These are phyloP conservation scores for Xiphophorus maculatus DNA, from an alignment of 2,113 vertebrate genomes.

Conservation along the genomic window DNA sequence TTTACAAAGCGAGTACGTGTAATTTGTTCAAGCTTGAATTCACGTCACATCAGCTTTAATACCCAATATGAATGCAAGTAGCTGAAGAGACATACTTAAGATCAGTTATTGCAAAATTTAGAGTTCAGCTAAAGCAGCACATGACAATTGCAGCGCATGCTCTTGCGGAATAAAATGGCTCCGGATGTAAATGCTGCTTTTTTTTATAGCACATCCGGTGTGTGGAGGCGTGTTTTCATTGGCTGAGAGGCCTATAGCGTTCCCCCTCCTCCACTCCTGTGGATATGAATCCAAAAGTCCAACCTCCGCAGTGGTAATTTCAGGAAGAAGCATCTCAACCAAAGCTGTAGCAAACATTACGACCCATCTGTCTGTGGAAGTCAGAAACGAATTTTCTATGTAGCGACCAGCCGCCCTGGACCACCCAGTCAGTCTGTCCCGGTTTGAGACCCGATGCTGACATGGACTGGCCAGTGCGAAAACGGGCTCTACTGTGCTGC, in stretches of 20 bases:
- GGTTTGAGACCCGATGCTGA: slow-evolving; percentile 48
- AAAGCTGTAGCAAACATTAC: background rate
- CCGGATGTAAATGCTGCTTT: slow-evolving; percentile 25
- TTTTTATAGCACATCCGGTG: slow-evolving; percentile 63
- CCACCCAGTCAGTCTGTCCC: slow-evolving; percentile 34
- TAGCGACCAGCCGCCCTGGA: slow-evolving; percentile 35
- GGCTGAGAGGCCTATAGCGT: background rate
- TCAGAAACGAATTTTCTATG: slow-evolving; percentile 54
- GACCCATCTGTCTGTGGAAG: background rate
- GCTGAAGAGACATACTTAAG: rapidly evolving
- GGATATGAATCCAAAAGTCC: slow-evolving; percentile 58
- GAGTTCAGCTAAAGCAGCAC: background rate
- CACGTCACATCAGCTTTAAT: background rate
- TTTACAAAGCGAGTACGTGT: background rate
- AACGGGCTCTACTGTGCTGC: slow-evolving; percentile 76
- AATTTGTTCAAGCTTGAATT: background rate
- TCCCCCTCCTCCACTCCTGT: slow-evolving; percentile 62
- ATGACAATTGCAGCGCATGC: background rate
- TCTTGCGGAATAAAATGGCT: slow-evolving; percentile 16
- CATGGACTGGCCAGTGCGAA: slow-evolving; percentile 77
- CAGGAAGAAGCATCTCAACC: slow-evolving; percentile 69
- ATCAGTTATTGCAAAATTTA: background rate
- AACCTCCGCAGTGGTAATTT: slow-evolving; percentile 61
- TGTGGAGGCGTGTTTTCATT: background rate
- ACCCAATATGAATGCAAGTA: rapidly evolving